Evolutionary conservation across 2,888 invertebrate genomes (phyloP).

Genomic region (Macrosoma leucophasiata): DNA sequence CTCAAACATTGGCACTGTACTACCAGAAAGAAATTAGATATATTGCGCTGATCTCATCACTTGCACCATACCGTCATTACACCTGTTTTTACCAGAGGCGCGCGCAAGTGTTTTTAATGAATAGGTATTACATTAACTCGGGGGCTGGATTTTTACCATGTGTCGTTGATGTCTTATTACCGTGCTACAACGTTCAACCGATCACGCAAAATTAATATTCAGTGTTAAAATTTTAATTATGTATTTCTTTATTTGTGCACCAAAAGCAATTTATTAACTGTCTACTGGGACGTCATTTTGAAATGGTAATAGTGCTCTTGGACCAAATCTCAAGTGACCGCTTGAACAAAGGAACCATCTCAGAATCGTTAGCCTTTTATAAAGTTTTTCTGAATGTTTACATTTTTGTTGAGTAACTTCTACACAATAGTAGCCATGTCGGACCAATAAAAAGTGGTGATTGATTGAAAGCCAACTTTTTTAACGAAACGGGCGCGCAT

Average conservation of each 20-base stretch:
- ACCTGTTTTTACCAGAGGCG: constrained; percentile 50
- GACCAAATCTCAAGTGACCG: constrained; percentile 27
- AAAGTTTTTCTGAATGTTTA: constrained; percentile 37
- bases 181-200: constrained; percentile 40
- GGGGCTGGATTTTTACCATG: constrained; percentile 53
- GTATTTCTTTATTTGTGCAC: constrained; percentile 25
- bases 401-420: constrained; percentile 42
- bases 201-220: constrained; percentile 58
- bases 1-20: no score
- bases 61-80: constrained; percentile 34
- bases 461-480: constrained; percentile 51
- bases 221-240: constrained; percentile 58
- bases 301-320: constrained; percentile 11
- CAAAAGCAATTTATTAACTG: constrained; percentile 14
- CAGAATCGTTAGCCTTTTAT: constrained; percentile 15
- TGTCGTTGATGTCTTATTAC: constrained; percentile 70
- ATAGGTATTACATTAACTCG: constrained; percentile 61
- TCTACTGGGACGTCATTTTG: constrained; percentile 8
- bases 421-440: constrained; percentile 38
- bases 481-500: constrained; percentile 29
- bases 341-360: constrained; percentile 24
- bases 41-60: no score
- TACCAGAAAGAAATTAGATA: no score
- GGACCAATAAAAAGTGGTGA: constrained; percentile 53
- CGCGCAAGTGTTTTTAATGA: constrained; percentile 68